These are phyloP conservation scores for Bagarius yarrelli DNA, from an alignment of 2,113 vertebrate species.

Conservation along the genomic window DNA sequence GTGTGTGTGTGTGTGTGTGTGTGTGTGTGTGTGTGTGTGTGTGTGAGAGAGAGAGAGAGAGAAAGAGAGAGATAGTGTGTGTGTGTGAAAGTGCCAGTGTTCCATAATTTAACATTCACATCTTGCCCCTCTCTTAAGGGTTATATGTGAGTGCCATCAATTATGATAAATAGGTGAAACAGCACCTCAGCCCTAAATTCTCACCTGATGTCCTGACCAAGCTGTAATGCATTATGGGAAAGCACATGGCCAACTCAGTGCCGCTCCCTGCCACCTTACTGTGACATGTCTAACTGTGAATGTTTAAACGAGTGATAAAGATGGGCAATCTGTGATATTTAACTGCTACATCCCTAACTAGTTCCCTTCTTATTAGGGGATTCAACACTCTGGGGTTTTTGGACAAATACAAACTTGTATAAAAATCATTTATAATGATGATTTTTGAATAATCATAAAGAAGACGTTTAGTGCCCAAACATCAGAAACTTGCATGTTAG, in stretches of 20 bases:
- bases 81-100: constrained; percentile 48
- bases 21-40: constrained; percentile 62
- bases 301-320: constrained; percentile 70
- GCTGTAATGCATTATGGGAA: constrained; percentile 81
- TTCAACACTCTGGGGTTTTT: background rate
- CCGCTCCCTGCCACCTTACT: constrained; percentile 79
- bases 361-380: background rate
- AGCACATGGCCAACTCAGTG: constrained; percentile 79
- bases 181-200: constrained; percentile 68
- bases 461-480: background rate
- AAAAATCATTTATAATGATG: background rate
- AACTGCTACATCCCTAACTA: background rate
- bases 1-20: constrained; percentile 49
- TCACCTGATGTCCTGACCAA: constrained; percentile 78
- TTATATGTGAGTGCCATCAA: constrained; percentile 71
- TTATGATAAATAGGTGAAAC: constrained; percentile 36
- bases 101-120: constrained; percentile 76
- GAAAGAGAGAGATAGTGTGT: no score
- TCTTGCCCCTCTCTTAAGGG: constrained; percentile 78
- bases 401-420: background rate
- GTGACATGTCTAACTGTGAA: constrained; percentile 94
- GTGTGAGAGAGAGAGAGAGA: no score
- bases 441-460: background rate
- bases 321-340: constrained; percentile 26
- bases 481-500: background rate